Evolutionary conservation across 2,113 vertebrate genomes (phyloP).

Genomic region (Heliornis fulica): DNA sequence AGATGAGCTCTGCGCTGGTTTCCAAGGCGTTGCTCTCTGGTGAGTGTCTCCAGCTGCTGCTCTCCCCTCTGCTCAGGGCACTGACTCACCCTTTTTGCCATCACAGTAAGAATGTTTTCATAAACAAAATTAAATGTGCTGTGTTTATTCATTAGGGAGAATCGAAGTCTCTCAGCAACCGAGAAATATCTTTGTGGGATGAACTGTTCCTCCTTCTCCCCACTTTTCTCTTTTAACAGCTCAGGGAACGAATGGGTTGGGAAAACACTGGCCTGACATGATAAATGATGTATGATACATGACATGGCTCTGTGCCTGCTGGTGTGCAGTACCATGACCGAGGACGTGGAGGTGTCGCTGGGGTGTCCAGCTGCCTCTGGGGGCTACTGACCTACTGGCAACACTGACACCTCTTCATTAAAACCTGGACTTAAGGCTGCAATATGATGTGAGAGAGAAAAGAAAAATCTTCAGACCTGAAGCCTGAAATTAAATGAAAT

Average conservation of each 20-base stretch:
- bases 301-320: background rate
- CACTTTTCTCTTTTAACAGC: background rate
- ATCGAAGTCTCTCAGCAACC: slow-evolving; percentile 58
- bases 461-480: background rate
- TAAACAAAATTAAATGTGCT: slow-evolving; percentile 59
- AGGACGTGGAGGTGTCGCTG: fast-evolving
- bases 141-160: slow-evolving; percentile 35
- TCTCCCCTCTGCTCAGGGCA: background rate
- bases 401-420: background rate
- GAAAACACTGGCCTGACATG: fast-evolving
- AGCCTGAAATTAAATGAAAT: background rate
- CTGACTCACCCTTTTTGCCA: slow-evolving; percentile 70
- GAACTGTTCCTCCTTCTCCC: background rate
- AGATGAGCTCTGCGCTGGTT: slow-evolving; percentile 23
- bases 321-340: fast-evolving
- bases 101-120: slow-evolving; percentile 64
- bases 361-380: background rate
- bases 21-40: slow-evolving; percentile 29
- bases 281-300: too few relatives aligned
- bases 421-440: background rate
- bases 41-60: slow-evolving; percentile 64
- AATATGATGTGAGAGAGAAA: background rate
- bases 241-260: background rate
- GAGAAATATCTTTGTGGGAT: background rate
- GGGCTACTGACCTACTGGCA: background rate